These are phyloP conservation scores for Agelas oroides DNA, from an alignment of 37 sponge, comb jelly and placozoan species.

Conservation along the genomic window DNA sequence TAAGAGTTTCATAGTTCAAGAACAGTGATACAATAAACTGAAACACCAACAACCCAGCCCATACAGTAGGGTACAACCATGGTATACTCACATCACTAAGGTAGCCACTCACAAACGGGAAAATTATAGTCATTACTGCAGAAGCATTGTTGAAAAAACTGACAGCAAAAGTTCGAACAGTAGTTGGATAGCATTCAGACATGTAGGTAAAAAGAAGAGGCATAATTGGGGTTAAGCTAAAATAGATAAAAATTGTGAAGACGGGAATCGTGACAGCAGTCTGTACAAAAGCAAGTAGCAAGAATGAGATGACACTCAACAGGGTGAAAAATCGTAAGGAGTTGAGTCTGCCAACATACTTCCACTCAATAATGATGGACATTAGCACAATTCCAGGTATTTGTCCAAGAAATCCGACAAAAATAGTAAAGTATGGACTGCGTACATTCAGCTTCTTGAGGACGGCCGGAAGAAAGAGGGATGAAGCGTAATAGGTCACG, in stretches of 20 bases:
- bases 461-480: slow-evolving; percentile 46
- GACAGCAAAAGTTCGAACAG: slow-evolving; percentile 17
- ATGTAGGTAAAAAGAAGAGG: slow-evolving; percentile 56
- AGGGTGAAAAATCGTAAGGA: slow-evolving; percentile 42
- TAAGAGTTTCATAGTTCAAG: slow-evolving; percentile 44
- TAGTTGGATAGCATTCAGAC: slow-evolving; percentile 70
- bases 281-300: slow-evolving; percentile 45
- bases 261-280: slow-evolving; percentile 38
- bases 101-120: slow-evolving; percentile 45
- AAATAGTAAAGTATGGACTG: slow-evolving; percentile 53
- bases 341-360: slow-evolving; percentile 60
- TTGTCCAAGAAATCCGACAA: slow-evolving; percentile 45
- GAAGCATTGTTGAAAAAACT: slow-evolving; percentile 1
- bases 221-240: slow-evolving; percentile 40
- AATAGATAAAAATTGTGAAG: slow-evolving; percentile 52
- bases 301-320: slow-evolving; percentile 16
- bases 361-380: slow-evolving; percentile 72
- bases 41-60: slow-evolving; percentile 27
- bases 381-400: slow-evolving; percentile 68
- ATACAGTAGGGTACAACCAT: slow-evolving; percentile 64
- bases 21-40: slow-evolving; percentile 50
- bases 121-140: not conserved
- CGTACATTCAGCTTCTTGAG: slow-evolving; percentile 5
- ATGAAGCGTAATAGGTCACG: slow-evolving; percentile 22
- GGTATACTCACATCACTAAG: slow-evolving; percentile 4